These are phyloP conservation scores for Gymnothorax javanicus DNA, from an alignment of 2,797 vertebrate species.

Conservation along the genomic window DNA sequence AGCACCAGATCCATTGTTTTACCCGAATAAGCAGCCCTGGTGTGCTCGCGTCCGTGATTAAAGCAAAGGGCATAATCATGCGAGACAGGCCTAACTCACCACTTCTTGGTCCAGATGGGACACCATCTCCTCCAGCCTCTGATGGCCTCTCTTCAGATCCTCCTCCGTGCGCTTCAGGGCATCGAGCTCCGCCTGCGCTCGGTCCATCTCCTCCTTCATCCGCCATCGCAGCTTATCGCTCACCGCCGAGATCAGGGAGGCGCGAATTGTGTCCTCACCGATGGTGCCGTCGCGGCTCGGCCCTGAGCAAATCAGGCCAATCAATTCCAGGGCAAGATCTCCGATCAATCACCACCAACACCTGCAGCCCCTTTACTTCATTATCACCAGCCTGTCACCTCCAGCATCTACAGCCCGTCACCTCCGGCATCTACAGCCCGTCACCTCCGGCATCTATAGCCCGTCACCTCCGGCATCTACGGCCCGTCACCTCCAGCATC, in stretches of 20 bases:
- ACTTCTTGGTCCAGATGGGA: constrained; percentile 95
- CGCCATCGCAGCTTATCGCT: constrained; percentile 97
- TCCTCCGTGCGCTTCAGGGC: constrained; percentile 96
- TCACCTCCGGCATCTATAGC: background rate
- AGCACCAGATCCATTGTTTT: background rate
- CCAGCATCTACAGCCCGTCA: background rate
- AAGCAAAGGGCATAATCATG: too few relatives aligned
- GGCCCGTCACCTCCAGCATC: background rate
- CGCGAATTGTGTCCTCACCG: constrained; percentile 94
- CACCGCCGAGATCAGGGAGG: constrained; percentile 95
- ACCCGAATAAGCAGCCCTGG: background rate
- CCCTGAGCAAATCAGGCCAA: constrained; percentile 64
- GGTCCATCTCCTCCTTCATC: constrained; percentile 99
- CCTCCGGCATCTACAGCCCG: background rate
- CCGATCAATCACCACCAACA: background rate
- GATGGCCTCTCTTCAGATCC: constrained; percentile 96
- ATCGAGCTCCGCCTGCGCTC: constrained; percentile 95
- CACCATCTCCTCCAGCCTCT: constrained; percentile 97
- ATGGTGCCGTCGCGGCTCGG: constrained; percentile 92
- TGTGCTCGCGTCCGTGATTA: background rate
- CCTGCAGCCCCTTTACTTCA: too few relatives aligned
- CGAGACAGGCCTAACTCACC: constrained; percentile 87
- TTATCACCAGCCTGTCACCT: background rate
- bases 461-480: background rate
- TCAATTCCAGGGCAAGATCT: background rate